Evolutionary conservation across 2,113 vertebrate species (phyloP).

Genomic region (Barbus barbus): DNA sequence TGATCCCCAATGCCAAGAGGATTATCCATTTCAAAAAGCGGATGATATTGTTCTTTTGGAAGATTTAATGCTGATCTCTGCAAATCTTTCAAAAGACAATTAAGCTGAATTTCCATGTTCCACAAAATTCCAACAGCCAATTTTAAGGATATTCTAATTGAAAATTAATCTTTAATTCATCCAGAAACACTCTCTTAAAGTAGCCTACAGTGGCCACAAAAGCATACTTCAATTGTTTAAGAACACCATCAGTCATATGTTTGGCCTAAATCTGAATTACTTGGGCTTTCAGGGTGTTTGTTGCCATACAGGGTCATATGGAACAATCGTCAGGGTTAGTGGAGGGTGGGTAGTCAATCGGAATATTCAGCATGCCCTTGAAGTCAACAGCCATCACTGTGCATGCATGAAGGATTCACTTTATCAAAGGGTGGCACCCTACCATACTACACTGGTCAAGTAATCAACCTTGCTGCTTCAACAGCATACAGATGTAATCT

Average conservation of each 20-base stretch:
- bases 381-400: constrained; percentile 53
- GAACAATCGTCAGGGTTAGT: constrained; percentile 44
- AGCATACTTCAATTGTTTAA: constrained; percentile 32
- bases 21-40: constrained; percentile 40
- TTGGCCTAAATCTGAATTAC: constrained; percentile 40
- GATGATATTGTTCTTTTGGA: constrained; percentile 22
- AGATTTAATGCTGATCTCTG: constrained; percentile 1
- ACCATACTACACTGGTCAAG: constrained; percentile 49
- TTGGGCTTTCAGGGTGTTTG: constrained; percentile 23
- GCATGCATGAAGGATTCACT: constrained; percentile 60
- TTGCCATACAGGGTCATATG: constrained; percentile 27
- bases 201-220: neutral
- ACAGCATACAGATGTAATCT: constrained; percentile 59
- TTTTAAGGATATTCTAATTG: neutral
- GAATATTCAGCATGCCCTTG: constrained; percentile 57
- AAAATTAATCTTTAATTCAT: no score
- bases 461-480: constrained; percentile 62
- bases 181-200: no score
- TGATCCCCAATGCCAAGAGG: neutral
- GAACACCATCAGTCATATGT: constrained; percentile 28
- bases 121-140: neutral
- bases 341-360: constrained; percentile 60
- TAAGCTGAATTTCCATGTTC: neutral
- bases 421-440: constrained; percentile 59
- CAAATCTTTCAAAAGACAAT: constrained; percentile 20